These are phyloP conservation scores for Argentina silus DNA, from an alignment of 2,797 vertebrate species.

Conservation along the genomic window DNA sequence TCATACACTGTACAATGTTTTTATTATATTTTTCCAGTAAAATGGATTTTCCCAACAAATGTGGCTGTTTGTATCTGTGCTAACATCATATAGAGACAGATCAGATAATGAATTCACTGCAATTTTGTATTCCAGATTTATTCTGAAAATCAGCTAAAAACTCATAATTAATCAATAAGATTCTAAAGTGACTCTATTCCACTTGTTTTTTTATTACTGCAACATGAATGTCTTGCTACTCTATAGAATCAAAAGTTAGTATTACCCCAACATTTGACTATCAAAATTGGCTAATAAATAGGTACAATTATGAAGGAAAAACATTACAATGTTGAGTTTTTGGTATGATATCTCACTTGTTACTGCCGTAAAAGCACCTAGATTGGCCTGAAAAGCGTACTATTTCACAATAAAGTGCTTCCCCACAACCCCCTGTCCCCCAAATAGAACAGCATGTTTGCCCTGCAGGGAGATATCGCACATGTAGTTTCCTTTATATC, in stretches of 20 bases:
- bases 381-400: slow-evolving; percentile 40
- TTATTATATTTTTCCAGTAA: slow-evolving; percentile 13
- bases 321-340: slow-evolving; percentile 50
- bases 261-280: slow-evolving; percentile 46
- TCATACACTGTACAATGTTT: background rate
- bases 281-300: slow-evolving; percentile 35
- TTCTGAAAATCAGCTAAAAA: slow-evolving; percentile 66
- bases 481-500: slow-evolving; percentile 21
- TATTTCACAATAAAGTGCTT: slow-evolving; percentile 69
- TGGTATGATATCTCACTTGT: slow-evolving; percentile 65
- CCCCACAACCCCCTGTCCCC: slow-evolving; percentile 30
- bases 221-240: slow-evolving; percentile 64
- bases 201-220: slow-evolving; percentile 40
- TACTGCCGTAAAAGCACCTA: slow-evolving; percentile 46
- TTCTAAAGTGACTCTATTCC: slow-evolving; percentile 36
- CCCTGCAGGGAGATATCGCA: slow-evolving; percentile 53
- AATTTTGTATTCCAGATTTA: slow-evolving; percentile 58
- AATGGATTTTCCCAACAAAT: slow-evolving; percentile 18
- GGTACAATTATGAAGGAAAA: slow-evolving; percentile 36
- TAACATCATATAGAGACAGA: too few relatives aligned
- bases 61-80: slow-evolving; percentile 20
- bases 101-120: background rate
- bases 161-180: slow-evolving; percentile 31
- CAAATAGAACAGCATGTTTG: background rate
- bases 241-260: slow-evolving; percentile 49